Conservation (phyloP, 1,140 invertebrate species). For the Drosophila hydei region DNA sequence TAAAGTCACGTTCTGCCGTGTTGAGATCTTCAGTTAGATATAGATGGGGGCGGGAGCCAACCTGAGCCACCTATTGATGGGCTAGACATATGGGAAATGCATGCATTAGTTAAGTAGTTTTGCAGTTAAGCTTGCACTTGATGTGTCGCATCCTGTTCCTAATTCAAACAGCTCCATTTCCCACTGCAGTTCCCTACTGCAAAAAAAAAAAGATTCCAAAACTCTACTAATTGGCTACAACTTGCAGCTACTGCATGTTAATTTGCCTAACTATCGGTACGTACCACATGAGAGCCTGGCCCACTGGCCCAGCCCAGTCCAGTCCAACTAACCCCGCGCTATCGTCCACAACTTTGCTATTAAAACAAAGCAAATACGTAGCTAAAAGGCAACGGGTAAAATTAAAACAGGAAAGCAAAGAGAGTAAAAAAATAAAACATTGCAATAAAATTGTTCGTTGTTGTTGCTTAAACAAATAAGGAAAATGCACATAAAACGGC, state of each 20-base stretch:
- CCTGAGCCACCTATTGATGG: conserved; percentile 9
- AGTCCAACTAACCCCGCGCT: too few relatives aligned
- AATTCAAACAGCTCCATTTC: conserved; percentile 44
- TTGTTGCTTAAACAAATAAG: conserved; percentile 73
- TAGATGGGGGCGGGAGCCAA: neutral
- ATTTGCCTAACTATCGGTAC: conserved; percentile 61
- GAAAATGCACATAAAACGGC: conserved; percentile 70
- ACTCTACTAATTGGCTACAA: conserved; percentile 75
- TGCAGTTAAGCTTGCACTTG: conserved; percentile 7
- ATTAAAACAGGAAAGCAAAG: conserved; percentile 48
- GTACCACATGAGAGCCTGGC: conserved; percentile 37
- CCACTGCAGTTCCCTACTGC: neutral
- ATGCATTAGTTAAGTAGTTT: conserved; percentile 18
- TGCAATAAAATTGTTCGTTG: conserved; percentile 65
- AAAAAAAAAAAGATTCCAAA: conserved; percentile 23
- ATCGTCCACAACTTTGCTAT: conserved; percentile 38
- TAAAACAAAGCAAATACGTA: conserved; percentile 67
- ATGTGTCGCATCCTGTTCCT: conserved; percentile 20
- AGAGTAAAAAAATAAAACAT: conserved; percentile 50
- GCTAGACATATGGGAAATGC: conserved; percentile 12
- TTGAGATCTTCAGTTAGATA: conserved; percentile 45
- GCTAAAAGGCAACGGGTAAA: conserved; percentile 37
- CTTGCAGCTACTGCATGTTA: conserved; percentile 77
- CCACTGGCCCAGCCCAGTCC: too few relatives aligned
- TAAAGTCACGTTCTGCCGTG: conserved; percentile 66